Base-by-base conservation (phyloP, 2,797 vertebrate genomes). In the Hirundo rustica region DNA sequence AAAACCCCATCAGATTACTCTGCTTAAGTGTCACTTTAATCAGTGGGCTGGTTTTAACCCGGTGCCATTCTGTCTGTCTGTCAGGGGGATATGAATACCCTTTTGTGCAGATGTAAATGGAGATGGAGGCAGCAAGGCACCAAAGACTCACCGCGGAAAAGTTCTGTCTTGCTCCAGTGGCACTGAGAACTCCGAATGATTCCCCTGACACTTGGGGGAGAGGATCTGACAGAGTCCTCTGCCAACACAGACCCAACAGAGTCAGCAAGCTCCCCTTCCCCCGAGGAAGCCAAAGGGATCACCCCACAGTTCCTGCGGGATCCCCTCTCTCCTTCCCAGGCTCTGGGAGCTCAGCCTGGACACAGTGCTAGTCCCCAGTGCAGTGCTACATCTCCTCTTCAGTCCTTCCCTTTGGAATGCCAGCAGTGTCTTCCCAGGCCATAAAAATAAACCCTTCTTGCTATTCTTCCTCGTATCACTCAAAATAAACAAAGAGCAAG, bases 401-500 rank as follows among this genome's bases (percentile, higher is more conserved):
- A 10, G 0, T 70, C 74, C 48, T 81, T 88, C 80, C 38, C 67
- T 85, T 78, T 93, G 94, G 83, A 95, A 94, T 84, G 85, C 55
- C 66, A 27, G 19, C 9, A 65, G 71, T 67, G 54, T 55, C 74
- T 50, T 93, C 71, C 51, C 65, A 30, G 73, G 67, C 88, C 75
- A 80, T 74, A 89, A 95, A 93, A 91, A 80, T 7, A 87, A 94
- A 61, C 70, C 57, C 18, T 74, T 87, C 81, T 91, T 89, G 91
- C 89, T 93, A 1, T 82, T 94, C 89, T 92, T 94, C 72, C 72
- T 71, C 44, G 1, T 96, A 94, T 93, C 84, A 71, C 92, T 38
- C 71, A 91, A 82, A 95, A 79, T 73, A 93, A 96, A 94, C 95
- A 96, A 91, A 87, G 9, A 23, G 22, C 78, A 71, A 88, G 23